Evolutionary conservation across 2,888 invertebrate genomes (phyloP), one percentile per base, ranked within the genome.

Genomic region (Lasioglossum malachurum): DNA sequence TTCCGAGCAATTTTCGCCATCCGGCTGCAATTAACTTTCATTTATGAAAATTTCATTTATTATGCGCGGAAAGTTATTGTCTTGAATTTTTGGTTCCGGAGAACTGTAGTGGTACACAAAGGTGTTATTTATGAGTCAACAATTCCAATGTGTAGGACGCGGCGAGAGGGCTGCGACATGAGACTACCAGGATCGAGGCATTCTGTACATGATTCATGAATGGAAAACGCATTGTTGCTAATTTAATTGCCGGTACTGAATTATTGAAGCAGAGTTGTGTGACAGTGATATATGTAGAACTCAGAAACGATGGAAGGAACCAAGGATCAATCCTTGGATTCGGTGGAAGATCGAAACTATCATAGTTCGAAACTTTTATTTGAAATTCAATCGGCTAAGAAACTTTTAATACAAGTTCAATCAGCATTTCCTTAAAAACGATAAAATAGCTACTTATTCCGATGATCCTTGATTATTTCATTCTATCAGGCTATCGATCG

Each of bases 161-260:
- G 84, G 71, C 74, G 76, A 90, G 81, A 88, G 78, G 67, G 67
- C 83, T 73, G 53, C 73, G 75, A 82, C 88, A 79, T 1, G 49
- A 75, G 75, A 53, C 84, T 86, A 90, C 91, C 85, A 78, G 78
- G 86, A 88, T 91, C 84, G 84, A 87, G 82, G 72, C 84, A 84
- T 91, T 86, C 87, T 87, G 91, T 91, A 90, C 90, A 91, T 92
- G 88, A 92, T 92, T 92, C 90, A 90, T 89, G 88, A 93, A 90
- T 88, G 75, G 82, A 84, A 76, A 87, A 88, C 75, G 86, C 83
- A 83, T 81, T 88, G 81, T 85, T 88, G 86, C 76, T 82, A 78
- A 80, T 83, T 84, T 82, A 80, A 77, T 88, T 85, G 89, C 89
- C 38, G 79, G 67, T 73, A 75, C 31, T n/a, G 79, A 75, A 80